These are phyloP conservation scores for Holothuria glaberrima DNA, from an alignment of 35 echinoderm and acorn worm species.

Conservation along the genomic window DNA sequence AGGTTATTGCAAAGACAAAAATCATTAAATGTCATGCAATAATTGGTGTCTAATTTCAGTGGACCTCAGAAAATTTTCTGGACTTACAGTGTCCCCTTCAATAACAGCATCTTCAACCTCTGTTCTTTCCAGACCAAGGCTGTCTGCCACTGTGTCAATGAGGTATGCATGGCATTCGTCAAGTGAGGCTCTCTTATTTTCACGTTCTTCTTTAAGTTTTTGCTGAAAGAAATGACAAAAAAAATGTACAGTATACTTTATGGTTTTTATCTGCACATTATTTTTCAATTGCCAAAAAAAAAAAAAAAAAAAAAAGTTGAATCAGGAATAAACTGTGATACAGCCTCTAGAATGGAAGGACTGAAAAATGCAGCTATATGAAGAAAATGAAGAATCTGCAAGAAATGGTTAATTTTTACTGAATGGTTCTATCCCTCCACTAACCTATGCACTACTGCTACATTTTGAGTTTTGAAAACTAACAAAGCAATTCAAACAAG, in stretches of 20 bases:
- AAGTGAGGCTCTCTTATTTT: slow-evolving; percentile 84
- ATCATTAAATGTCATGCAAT: too few species aligned
- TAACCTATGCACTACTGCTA: too few species aligned
- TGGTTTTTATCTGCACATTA: neutral
- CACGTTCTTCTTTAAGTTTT: slow-evolving; percentile 96
- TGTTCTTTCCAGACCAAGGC: slow-evolving; percentile 74
- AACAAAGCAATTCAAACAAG: too few species aligned
- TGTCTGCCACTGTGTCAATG: slow-evolving; percentile 76
- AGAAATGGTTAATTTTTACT: too few species aligned
- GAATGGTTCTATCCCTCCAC: too few species aligned
- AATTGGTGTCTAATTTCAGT: too few species aligned
- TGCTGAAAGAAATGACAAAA: slow-evolving; percentile 73
- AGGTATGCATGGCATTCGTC: slow-evolving; percentile 90
- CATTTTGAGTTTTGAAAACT: too few species aligned
- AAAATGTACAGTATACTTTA: too few species aligned
- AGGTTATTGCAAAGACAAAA: too few species aligned
- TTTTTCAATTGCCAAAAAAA: neutral
- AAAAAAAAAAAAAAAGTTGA: neutral
- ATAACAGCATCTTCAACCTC: slow-evolving; percentile 95
- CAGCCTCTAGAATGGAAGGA: too few species aligned
- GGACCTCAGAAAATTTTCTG: neutral
- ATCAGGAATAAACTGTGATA: too few species aligned
- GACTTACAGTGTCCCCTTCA: slow-evolving; percentile 96
- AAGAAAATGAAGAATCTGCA: too few species aligned
- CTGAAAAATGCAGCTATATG: neutral